A percentile compares a stretch with the other conserved stretches of the same genome.
Evolutionary conservation across 1,140 invertebrate genomes (phyloP).

Genomic region (Heliothis subflexa): DNA sequence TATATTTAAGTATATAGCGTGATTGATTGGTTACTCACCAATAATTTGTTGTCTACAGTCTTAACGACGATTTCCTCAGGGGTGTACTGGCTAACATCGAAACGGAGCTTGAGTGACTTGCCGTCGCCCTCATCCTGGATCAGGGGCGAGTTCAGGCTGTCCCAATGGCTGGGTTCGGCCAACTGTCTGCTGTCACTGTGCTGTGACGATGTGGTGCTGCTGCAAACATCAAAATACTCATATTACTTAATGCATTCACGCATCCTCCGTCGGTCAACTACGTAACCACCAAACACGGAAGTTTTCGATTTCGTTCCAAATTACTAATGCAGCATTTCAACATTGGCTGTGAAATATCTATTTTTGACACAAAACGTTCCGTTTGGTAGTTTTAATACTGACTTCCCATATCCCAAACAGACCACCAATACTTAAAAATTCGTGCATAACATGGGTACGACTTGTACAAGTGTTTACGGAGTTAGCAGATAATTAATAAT

Average conservation of each 20-base stretch:
- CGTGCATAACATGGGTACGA: constrained; percentile 12
- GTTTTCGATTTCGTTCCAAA: constrained; percentile 15
- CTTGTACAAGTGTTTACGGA: constrained; percentile 1
- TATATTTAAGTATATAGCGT: no score
- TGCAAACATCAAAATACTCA: constrained; percentile 60
- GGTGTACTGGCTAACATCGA: constrained; percentile 97
- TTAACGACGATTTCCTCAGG: constrained; percentile 98
- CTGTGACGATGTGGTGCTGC: constrained; percentile 88
- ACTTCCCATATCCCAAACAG: constrained; percentile 8
- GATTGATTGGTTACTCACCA: constrained; percentile 88
- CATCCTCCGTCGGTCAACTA: constrained; percentile 9
- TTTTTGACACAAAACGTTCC: not conserved
- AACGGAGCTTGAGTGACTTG: constrained; percentile 95
- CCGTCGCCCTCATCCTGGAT: constrained; percentile 96
- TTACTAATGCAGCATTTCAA: constrained; percentile 6
- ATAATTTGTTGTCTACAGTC: constrained; percentile 97
- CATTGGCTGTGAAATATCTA: constrained; percentile 5
- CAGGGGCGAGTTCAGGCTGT: constrained; percentile 95
- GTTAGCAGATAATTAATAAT: constrained; percentile 9
- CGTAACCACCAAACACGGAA: constrained; percentile 25
- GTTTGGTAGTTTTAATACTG: constrained; percentile 1
- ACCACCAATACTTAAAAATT: constrained; percentile 9
- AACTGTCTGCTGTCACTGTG: constrained; percentile 86
- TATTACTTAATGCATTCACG: constrained; percentile 19
- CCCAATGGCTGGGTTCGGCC: constrained; percentile 85